Evolutionary conservation across 2,797 vertebrate genomes (phyloP), one percentile per base, ranked within the genome.

Genomic region (Xenentodon cancila): DNA sequence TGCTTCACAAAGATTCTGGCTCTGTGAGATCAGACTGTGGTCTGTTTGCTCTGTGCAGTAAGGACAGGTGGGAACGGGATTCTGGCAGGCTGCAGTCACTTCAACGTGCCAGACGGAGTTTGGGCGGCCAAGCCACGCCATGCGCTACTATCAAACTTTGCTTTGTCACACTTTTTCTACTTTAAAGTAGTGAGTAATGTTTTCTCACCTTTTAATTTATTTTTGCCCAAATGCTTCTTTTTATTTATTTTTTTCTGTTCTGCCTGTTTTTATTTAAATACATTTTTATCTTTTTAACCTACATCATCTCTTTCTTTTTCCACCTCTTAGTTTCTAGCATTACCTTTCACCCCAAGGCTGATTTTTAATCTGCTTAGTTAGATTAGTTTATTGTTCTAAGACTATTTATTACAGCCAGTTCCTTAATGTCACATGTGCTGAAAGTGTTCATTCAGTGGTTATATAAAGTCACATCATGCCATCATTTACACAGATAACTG

Each of bases 1-100:
- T 66, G 67, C 73, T 57, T 79, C 73, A 64, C 65, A 65, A 47
- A 75, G 65, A 6, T 79, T 84, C 20, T 58, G 3, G 62, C n/a
- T 25, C 73, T 79, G 60, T 59, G 71, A 69, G 74, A 65, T 65
- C 25, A 25, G 25, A 25, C 59, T 45, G 50, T 7, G 49, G 60
- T 71, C 22, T 65, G 61, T 75, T 77, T 71, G 51, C 67, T 76
- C 43, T 77, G 71, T 34, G 77, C 64, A 32, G 53, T 20, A 60
- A 53, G 68, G 59, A 60, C 63, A 73, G 60, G 53, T 59, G 53
- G 71, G 25, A 59, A 59, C 63, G 43, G 47, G 68, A 73, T 50
- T 62, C 64, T 73, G 51, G 59, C 73, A 71, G 76, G 54, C 67
- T 18, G 1, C 52, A 53, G 55, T 72, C 9, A 7, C 59, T 58